A percentile compares a stretch with the other conserved stretches of the same genome.
Evolutionary conservation across 2,113 vertebrate genomes (phyloP).

Genomic region (Indri indri): DNA sequence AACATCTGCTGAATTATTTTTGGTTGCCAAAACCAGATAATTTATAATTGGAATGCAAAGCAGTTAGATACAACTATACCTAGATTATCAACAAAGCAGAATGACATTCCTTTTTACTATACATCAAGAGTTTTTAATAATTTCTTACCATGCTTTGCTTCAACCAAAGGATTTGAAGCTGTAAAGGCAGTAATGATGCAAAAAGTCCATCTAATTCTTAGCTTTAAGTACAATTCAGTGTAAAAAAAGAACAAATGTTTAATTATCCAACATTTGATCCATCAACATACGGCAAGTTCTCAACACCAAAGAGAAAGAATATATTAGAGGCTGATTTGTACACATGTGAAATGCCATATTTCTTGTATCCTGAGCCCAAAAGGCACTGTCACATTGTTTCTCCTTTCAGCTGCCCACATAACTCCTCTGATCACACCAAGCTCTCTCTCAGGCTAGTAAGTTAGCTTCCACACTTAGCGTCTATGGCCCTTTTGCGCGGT

Average conservation of each 20-base stretch:
- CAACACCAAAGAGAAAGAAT: background rate
- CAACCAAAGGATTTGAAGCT: background rate
- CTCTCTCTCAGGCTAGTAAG: background rate
- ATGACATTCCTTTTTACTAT: background rate
- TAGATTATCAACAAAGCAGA: background rate
- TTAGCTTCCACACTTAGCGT: too few species aligned
- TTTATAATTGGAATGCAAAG: constrained; percentile 63
- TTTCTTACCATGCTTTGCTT: background rate
- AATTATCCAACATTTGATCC: background rate
- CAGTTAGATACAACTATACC: constrained; percentile 44
- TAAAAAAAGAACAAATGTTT: constrained; percentile 5
- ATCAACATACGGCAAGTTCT: background rate
- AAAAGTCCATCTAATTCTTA: background rate
- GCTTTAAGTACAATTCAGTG: background rate
- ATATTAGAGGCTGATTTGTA: background rate
- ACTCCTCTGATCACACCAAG: background rate
- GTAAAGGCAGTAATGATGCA: background rate
- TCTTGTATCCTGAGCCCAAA: background rate
- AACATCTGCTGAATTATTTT: constrained; percentile 77
- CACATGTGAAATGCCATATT: background rate
- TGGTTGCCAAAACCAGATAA: constrained; percentile 71
- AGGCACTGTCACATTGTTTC: background rate
- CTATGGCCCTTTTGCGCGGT: background rate
- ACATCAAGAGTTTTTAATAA: background rate
- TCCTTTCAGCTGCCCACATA: background rate